Evolutionary conservation across 2,113 vertebrate species (phyloP), one percentile per base, ranked within the genome.

Genomic region (Hippopotamus amphibius): DNA sequence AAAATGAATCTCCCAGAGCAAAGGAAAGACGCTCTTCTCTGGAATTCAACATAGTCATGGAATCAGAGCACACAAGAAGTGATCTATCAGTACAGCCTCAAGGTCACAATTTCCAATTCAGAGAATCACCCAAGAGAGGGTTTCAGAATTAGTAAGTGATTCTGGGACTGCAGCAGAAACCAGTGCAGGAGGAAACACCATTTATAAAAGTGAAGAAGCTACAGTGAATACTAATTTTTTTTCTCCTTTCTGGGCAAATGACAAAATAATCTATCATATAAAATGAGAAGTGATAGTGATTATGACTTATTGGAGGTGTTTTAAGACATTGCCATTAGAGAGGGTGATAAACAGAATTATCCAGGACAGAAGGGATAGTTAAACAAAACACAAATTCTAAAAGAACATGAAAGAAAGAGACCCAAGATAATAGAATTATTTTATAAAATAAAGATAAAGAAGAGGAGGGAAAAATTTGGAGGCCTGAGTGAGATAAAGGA

Each of bases 101-200:
- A 97, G 96, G 98, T 97, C 95, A 92, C 88, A 93, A 97, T 97
- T 97, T 97, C 65, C 74, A 96, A 97, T 97, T 97, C 97, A 88
- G 89, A 90, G 89, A 97, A 46, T 97, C 97, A 97, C 92, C 96
- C 97, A 79, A 77, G 97, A 97, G 97, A 98, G 86, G 79, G 30
- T 84, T 97, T 97, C 86, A 85, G 97, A 96, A 97, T 97, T 74
- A 92, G 82, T 95, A 98, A 98, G 95, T 93, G 95, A 95, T 97
- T 97, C 92, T 97, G 97, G 87, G 95, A 97, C 65, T 88, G 71
- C n/a, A n/a, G 77, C 46, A 87, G 86, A 82, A 80, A 83, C 12
- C 74, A 77, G n/a, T 85, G 41, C 46, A 88, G 82, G 43, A 97
- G 80, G 89, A 95, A 96, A 85, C 66, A 87, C 30, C 92, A 93